These are phyloP conservation scores for Glareola pratincola DNA, from an alignment of 2,113 vertebrate genomes.

Conservation along the genomic window DNA sequence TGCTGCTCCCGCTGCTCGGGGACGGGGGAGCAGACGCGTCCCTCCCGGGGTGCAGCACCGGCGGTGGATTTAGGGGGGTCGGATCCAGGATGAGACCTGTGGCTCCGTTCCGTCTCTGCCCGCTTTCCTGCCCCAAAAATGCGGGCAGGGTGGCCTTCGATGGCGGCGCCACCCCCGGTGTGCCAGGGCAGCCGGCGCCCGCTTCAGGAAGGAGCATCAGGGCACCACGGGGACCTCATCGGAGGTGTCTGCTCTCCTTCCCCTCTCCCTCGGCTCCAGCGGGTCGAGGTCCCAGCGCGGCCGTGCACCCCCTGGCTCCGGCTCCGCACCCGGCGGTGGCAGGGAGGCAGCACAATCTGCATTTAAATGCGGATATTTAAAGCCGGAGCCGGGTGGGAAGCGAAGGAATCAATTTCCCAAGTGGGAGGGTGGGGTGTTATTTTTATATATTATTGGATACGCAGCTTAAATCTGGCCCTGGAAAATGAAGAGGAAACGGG, in stretches of 20 bases:
- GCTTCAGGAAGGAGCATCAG: rapidly evolving
- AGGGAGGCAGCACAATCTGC: neutral
- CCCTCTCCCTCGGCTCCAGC: rapidly evolving
- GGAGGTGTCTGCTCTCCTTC: rapidly evolving
- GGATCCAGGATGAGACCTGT: neutral
- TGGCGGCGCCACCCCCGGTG: rapidly evolving
- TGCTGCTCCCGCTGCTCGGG: neutral
- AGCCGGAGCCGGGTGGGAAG: conserved; percentile 43
- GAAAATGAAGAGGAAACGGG: neutral
- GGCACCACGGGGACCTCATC: rapidly evolving
- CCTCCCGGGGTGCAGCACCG: neutral
- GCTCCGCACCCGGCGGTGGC: neutral
- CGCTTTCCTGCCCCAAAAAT: rapidly evolving
- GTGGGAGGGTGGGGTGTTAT: conserved; percentile 60
- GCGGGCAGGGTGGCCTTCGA: rapidly evolving
- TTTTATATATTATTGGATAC: conserved; percentile 24
- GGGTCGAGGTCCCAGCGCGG: neutral
- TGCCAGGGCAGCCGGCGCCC: neutral
- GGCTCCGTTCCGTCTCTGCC: rapidly evolving
- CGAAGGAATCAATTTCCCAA: conserved; percentile 52
- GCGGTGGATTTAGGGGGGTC: rapidly evolving
- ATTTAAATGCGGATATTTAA: conserved; percentile 58
- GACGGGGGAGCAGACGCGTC: neutral
- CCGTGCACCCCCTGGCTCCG: neutral
- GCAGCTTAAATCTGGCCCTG: conserved; percentile 10